A percentile compares a stretch with the other conserved stretches of the same genome.
phyloP scores from a whole-genome alignment of 2,888 invertebrate species.

The Mactromeris polynyma region DNA sequence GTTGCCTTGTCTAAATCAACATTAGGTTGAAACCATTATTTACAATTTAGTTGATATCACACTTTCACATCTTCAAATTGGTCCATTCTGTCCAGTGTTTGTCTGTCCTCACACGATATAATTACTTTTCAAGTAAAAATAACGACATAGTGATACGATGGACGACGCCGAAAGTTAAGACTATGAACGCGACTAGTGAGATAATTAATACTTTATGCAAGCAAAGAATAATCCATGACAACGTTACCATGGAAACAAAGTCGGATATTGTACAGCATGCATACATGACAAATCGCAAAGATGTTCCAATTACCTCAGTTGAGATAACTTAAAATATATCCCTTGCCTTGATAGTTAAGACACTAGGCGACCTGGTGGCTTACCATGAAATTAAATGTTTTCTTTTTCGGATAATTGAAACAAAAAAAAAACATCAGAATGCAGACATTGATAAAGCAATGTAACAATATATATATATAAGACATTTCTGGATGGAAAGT shows the following conservation, averaged over 20 bases:
- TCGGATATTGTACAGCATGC: not conserved
- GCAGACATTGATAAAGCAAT: not conserved
- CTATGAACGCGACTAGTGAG: not conserved
- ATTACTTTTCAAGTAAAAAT: conserved; percentile 17
- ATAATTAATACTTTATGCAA: conserved; percentile 14
- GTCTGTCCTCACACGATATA: not conserved
- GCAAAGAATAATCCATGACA: conserved; percentile 1
- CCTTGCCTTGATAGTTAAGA: not conserved
- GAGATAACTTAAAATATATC: not conserved
- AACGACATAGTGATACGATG: conserved; percentile 14
- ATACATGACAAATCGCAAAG: not conserved
- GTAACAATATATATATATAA: too few species aligned
- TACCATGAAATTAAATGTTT: conserved; percentile 9
- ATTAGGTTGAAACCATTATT: conserved; percentile 44
- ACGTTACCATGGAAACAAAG: not conserved
- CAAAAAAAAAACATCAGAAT: not conserved
- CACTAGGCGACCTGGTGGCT: not conserved
- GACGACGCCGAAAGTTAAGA: conserved; percentile 23
- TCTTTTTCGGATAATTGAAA: not conserved
- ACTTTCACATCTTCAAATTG: conserved; percentile 58
- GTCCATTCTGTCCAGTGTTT: conserved; percentile 7
- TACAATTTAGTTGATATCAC: conserved; percentile 49
- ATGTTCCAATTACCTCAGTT: not conserved
- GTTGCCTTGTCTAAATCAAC: conserved; percentile 69
- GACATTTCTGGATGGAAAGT: too few species aligned